Conservation (phyloP, 2,888 invertebrate species). For the Apoda limacodes region DNA sequence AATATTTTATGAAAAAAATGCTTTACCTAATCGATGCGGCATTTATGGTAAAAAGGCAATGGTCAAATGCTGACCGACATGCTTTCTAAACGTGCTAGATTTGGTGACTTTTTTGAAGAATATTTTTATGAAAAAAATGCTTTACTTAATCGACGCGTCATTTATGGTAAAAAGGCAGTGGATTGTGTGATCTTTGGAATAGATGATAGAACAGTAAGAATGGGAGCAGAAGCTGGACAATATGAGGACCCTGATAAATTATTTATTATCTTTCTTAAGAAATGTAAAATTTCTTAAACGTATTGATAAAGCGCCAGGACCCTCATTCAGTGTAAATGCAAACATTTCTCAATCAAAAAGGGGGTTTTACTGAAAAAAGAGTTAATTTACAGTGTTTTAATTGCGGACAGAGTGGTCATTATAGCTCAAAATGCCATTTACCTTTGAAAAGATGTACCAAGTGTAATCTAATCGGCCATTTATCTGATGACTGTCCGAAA, state of each 20-base stretch:
- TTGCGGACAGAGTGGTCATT: conserved; percentile 1
- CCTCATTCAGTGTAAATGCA: not conserved
- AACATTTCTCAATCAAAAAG: no score
- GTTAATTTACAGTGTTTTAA: no score
- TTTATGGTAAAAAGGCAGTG: conserved; percentile 3
- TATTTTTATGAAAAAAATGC: conserved; percentile 7
- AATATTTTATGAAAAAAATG: conserved; percentile 8
- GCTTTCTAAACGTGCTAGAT: conserved; percentile 3
- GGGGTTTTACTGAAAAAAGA: no score
- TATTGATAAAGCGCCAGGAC: not conserved
- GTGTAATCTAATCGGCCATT: no score
- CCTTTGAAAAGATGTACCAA: not conserved
- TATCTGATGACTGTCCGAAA: no score
- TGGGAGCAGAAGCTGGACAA: conserved; percentile 3
- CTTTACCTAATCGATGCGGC: conserved; percentile 3
- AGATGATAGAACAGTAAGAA: conserved; percentile 1
- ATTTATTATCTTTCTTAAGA: conserved; percentile 1
- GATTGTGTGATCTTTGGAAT: conserved; percentile 4
- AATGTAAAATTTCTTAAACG: not conserved
- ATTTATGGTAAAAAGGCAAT: conserved; percentile 4
- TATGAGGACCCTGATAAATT: conserved; percentile 2
- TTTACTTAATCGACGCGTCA: conserved; percentile 4
- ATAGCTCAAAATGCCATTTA: not conserved
- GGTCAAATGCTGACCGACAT: conserved; percentile 5
- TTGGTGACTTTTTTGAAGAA: conserved; percentile 3